Conservation (phyloP, 2,888 invertebrate genomes). For the Pimpla rufipes region DNA sequence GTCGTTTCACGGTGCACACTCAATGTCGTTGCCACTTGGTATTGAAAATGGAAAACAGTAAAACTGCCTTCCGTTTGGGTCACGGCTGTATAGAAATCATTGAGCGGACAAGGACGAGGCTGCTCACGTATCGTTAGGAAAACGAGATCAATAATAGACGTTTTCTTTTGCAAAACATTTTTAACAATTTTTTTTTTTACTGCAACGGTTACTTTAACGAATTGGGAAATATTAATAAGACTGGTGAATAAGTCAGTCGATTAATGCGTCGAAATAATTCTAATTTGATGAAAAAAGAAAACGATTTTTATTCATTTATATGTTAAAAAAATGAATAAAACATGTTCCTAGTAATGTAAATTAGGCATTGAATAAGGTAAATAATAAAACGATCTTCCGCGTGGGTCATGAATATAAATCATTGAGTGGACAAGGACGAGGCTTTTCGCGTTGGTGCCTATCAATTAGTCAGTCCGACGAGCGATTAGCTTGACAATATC, state of each 20-base stretch:
- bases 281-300: no score
- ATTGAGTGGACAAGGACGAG: conserved; percentile 45
- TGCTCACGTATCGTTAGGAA: neutral
- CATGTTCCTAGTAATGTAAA: no score
- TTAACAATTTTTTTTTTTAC: no score
- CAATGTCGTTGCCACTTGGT: neutral
- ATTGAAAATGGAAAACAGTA: neutral
- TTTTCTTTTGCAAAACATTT: no score
- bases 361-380: neutral
- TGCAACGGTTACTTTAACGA: no score
- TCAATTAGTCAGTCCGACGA: conserved; percentile 39
- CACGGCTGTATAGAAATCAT: conserved; percentile 18
- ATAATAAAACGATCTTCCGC: conserved; percentile 1
- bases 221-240: no score
- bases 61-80: conserved; percentile 29
- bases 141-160: no score
- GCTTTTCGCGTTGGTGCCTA: conserved; percentile 24
- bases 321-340: no score
- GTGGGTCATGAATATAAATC: conserved; percentile 45
- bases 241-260: no score
- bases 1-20: neutral
- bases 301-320: no score
- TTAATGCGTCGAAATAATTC: no score
- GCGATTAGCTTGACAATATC: conserved; percentile 36
- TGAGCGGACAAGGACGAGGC: conserved; percentile 45